Evolutionary conservation across 2,888 invertebrate genomes (phyloP).

Genomic region (Monochamus alternatus): DNA sequence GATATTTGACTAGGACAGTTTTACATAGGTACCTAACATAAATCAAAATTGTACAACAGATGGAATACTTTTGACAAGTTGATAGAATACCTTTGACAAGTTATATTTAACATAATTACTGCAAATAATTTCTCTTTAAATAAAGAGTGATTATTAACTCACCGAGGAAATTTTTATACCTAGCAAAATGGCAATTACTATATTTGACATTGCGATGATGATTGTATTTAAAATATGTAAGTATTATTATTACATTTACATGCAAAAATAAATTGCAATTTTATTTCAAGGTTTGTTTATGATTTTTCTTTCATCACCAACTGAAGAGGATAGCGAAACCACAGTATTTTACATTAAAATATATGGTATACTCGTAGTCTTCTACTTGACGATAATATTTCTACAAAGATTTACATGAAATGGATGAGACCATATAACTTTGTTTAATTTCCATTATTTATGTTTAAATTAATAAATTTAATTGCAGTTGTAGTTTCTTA

Average conservation of each 20-base stretch:
- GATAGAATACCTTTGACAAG: too few species aligned
- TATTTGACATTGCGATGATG: constrained; percentile 3
- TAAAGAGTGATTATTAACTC: too few species aligned
- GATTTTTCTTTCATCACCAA: constrained; percentile 9
- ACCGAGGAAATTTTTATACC: background rate
- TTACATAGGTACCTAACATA: too few species aligned
- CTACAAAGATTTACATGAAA: background rate
- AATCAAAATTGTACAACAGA: too few species aligned
- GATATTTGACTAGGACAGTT: too few species aligned
- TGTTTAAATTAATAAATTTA: too few species aligned
- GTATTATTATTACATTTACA: background rate
- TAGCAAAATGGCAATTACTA: background rate
- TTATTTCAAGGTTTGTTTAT: background rate
- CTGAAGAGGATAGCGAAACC: background rate
- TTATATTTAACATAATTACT: too few species aligned
- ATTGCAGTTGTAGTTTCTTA: too few species aligned
- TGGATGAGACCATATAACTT: background rate
- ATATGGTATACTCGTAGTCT: background rate
- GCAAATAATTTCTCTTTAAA: too few species aligned
- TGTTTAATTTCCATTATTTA: background rate
- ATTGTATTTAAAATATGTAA: constrained; percentile 9
- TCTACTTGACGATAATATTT: constrained; percentile 8
- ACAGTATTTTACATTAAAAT: constrained; percentile 1
- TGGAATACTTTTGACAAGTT: too few species aligned
- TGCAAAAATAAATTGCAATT: background rate